Evolutionary conservation across 1,140 invertebrate genomes (phyloP).

Genomic region (Cepaea nemoralis): DNA sequence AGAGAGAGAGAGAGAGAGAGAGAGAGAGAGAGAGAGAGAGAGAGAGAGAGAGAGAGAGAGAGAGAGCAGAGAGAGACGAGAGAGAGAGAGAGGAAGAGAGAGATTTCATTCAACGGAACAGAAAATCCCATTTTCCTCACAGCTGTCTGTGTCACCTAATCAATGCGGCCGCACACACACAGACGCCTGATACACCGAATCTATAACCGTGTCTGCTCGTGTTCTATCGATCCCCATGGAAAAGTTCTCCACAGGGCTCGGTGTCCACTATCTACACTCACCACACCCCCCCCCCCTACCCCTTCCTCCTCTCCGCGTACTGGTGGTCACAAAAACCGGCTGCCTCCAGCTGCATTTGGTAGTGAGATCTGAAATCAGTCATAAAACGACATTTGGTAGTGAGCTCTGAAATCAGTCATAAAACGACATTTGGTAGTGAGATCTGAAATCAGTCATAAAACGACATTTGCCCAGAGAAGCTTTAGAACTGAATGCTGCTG

Average conservation of each 20-base stretch:
- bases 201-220: background rate
- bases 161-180: constrained; percentile 6
- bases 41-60: background rate
- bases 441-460: background rate
- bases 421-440: too few species aligned
- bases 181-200: constrained; percentile 29
- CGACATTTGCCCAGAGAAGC: background rate
- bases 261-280: background rate
- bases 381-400: too few species aligned
- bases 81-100: too few species aligned
- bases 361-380: too few species aligned
- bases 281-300: too few species aligned
- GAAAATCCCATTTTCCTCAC: constrained; percentile 29
- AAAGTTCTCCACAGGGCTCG: background rate
- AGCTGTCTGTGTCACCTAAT: constrained; percentile 27
- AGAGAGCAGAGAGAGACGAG: background rate
- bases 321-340: too few species aligned
- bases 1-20: background rate
- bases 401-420: too few species aligned
- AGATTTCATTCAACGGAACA: constrained; percentile 3
- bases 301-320: background rate
- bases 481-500: too few species aligned
- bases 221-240: constrained; percentile 7
- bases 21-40: background rate
- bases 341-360: too few species aligned